Conservation (phyloP, 2,888 invertebrate species). For the Gymnocheta viridis region DNA sequence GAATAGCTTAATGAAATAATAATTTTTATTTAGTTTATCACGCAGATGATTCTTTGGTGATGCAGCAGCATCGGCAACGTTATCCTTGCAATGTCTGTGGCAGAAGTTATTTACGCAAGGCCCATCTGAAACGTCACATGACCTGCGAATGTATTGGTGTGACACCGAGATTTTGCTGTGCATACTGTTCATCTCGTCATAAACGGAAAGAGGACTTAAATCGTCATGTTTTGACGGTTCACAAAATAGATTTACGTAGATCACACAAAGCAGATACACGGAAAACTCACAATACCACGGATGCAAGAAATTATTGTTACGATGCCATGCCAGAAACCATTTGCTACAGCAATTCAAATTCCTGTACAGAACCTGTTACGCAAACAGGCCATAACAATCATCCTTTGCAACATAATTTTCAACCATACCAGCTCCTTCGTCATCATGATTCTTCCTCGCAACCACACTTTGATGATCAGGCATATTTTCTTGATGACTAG, state of each 20-base stretch:
- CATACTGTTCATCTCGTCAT: slow-evolving; percentile 74
- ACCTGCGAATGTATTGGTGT: slow-evolving; percentile 76
- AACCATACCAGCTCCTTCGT: background rate
- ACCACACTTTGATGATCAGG: slow-evolving; percentile 41
- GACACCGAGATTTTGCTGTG: slow-evolving; percentile 74
- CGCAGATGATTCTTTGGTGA: background rate
- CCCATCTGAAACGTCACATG: slow-evolving; percentile 76
- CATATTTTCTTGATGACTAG: slow-evolving; percentile 39
- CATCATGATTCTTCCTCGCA: background rate
- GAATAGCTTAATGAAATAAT: background rate
- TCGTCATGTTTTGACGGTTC: slow-evolving; percentile 70
- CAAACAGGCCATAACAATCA: background rate
- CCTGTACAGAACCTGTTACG: background rate
- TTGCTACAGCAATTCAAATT: slow-evolving; percentile 12
- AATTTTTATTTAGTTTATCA: slow-evolving; percentile 33
- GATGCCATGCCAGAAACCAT: slow-evolving; percentile 10
- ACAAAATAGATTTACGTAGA: slow-evolving; percentile 39
- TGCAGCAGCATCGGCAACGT: slow-evolving; percentile 71
- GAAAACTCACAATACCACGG: background rate
- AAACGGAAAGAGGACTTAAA: slow-evolving; percentile 76
- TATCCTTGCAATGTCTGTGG: slow-evolving; percentile 76
- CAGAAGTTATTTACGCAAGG: slow-evolving; percentile 76
- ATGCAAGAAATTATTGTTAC: background rate
- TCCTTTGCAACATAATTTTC: background rate
- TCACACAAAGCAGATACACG: background rate